Evolutionary conservation across 2,888 invertebrate species (phyloP), one percentile per base, ranked within the genome.

Genomic region (Andrena bicolor): DNA sequence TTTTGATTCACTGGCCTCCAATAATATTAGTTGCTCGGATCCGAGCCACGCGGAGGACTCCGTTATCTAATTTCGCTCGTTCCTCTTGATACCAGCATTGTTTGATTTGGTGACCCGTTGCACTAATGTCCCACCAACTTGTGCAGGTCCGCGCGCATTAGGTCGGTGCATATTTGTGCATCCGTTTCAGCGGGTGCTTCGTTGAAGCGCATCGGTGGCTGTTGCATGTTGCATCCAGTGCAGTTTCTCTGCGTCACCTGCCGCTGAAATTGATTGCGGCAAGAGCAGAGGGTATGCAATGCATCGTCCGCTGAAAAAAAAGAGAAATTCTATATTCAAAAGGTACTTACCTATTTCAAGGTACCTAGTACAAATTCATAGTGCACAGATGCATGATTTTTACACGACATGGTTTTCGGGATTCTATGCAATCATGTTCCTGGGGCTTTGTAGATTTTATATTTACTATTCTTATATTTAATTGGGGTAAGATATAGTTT

Each of bases 191-290:
- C 64, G 51, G 53, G 61, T 30, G 72, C 20, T 56, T 68, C 63
- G 65, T n/a, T 51, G 51, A 41, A 75, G 60, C 60, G 48, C 61
- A 58, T 64, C 79, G 28, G 41, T 58, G 70, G 16, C 63, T 70
- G 74, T 58, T 23, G 69, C 77, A 74, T 76, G 74, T 58, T 28
- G 63, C 77, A 74, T 76, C 79, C 77, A 79, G 80, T 60, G 84
- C 76, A 82, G 70, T 68, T 64, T 61, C 73, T 83, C 63, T 80
- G 85, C 73, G 71, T 87, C 88, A 88, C 78, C 82, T 82, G 82
- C 79, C 84, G 78, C 23, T 68, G 32, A 78, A 58, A 63, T 69
- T 76, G 77, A 79, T 78, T 79, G 64, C 64, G 28, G 35, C 23
- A 23, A 53, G 32, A 63, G 53, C 41, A 20, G 28, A 63, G 60